Conservation (phyloP, 2,113 vertebrate species). For the Arvicanthis niloticus region DNA sequence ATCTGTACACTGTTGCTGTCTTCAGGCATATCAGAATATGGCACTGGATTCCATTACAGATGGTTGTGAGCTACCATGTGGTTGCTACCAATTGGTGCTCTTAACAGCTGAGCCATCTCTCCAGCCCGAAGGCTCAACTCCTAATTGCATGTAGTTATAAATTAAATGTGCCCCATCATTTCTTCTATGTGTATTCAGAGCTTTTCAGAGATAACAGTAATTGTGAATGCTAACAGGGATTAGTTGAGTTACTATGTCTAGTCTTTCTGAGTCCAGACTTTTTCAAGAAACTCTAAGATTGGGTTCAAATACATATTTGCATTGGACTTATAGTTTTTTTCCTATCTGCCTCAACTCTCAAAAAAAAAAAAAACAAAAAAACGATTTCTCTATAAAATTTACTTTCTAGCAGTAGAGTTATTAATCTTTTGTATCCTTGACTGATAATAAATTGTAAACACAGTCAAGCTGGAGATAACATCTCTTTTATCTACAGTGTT, state of each 20-base stretch:
- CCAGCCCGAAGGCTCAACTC: background rate
- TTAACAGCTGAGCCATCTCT: no score
- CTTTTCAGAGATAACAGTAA: background rate
- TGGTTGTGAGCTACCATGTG: no score
- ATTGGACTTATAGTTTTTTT: background rate
- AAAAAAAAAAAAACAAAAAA: conserved; percentile 56
- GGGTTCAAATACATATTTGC: background rate
- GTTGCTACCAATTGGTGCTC: no score
- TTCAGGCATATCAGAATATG: no score
- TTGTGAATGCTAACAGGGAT: conserved; percentile 8
- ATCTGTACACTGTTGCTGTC: no score
- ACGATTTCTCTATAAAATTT: conserved; percentile 42
- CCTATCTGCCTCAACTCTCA: background rate
- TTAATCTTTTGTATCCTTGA: conserved; percentile 64
- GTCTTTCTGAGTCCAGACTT: conserved; percentile 12
- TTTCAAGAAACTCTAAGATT: background rate
- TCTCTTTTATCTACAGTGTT: conserved; percentile 33
- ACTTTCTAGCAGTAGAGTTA: conserved; percentile 58
- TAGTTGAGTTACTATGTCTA: background rate
- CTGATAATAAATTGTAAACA: conserved; percentile 67
- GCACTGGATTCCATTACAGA: no score
- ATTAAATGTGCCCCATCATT: background rate
- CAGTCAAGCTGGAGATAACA: conserved; percentile 63
- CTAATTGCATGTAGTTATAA: background rate
- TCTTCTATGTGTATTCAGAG: background rate